Conservation (phyloP, 2,888 invertebrate species). For the Eumacrocentrus americanus region DNA sequence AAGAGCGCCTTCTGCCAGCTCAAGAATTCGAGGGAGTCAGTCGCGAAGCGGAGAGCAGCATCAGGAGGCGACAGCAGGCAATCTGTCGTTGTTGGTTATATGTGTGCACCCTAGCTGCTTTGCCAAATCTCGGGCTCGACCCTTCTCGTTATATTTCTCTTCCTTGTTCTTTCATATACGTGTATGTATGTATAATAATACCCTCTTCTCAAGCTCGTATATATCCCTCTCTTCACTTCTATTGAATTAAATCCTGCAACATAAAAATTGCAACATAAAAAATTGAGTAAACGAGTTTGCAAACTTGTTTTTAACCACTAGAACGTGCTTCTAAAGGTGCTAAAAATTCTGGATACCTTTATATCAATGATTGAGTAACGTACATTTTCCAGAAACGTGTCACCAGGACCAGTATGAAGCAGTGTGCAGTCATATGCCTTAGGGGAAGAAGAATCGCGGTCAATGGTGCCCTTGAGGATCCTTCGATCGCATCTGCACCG, state of each 20-base stretch:
- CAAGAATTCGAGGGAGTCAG: slow-evolving; percentile 45
- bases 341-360: too few relatives aligned
- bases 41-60: slow-evolving; percentile 42
- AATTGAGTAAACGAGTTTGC: not conserved
- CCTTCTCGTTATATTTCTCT: not conserved
- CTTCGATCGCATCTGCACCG: slow-evolving; percentile 32
- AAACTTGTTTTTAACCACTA: not conserved
- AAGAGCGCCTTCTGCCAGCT: not conserved
- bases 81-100: slow-evolving; percentile 41
- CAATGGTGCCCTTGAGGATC: slow-evolving; percentile 22
- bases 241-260: not conserved
- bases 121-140: not conserved
- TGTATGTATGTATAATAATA: not conserved
- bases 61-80: slow-evolving; percentile 35
- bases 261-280: not conserved
- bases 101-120: slow-evolving; percentile 27
- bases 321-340: too few relatives aligned
- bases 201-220: not conserved
- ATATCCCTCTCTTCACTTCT: not conserved
- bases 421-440: not conserved
- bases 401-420: not conserved
- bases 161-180: not conserved
- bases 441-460: slow-evolving; percentile 9
- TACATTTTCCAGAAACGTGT: slow-evolving; percentile 18
- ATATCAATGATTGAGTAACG: not conserved